Evolutionary conservation across 2,888 invertebrate species (phyloP).

Genomic region (Plagodis pulveraria): DNA sequence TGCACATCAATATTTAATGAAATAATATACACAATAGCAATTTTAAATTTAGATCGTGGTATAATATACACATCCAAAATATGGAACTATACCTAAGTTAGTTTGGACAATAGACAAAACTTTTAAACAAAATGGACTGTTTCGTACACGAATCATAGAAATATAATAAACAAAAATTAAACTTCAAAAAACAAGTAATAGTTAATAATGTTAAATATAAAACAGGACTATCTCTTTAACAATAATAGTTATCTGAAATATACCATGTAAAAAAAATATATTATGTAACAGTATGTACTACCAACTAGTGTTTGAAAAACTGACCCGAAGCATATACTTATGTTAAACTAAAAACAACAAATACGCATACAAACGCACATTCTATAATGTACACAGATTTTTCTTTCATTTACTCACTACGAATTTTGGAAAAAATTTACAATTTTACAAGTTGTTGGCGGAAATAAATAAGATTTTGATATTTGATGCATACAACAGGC

Average conservation of each 20-base stretch:
- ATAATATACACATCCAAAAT: constrained; percentile 84
- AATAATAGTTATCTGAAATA: constrained; percentile 82
- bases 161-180: constrained; percentile 60
- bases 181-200: constrained; percentile 66
- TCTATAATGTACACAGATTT: constrained; percentile 39
- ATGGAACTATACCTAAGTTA: constrained; percentile 82
- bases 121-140: constrained; percentile 74
- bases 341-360: constrained; percentile 35
- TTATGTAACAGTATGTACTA: constrained; percentile 74
- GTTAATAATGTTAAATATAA: constrained; percentile 79
- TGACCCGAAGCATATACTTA: constrained; percentile 50
- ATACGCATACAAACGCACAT: constrained; percentile 21
- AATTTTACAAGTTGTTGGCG: background rate
- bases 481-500: constrained; percentile 5
- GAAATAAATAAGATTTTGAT: constrained; percentile 4
- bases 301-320: constrained; percentile 63
- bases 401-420: constrained; percentile 14
- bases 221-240: constrained; percentile 77
- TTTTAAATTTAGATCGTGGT: constrained; percentile 77
- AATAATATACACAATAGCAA: constrained; percentile 84
- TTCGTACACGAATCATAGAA: constrained; percentile 56
- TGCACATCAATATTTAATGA: constrained; percentile 82
- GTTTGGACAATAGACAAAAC: constrained; percentile 82
- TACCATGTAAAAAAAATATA: constrained; percentile 82
- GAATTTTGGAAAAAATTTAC: constrained; percentile 1